Percentiles rank a stretch among this genome's conserved stretches.
These are phyloP conservation scores for Potamarius usumacintae DNA, from an alignment of 2,113 vertebrate species.

Conservation along the genomic window DNA sequence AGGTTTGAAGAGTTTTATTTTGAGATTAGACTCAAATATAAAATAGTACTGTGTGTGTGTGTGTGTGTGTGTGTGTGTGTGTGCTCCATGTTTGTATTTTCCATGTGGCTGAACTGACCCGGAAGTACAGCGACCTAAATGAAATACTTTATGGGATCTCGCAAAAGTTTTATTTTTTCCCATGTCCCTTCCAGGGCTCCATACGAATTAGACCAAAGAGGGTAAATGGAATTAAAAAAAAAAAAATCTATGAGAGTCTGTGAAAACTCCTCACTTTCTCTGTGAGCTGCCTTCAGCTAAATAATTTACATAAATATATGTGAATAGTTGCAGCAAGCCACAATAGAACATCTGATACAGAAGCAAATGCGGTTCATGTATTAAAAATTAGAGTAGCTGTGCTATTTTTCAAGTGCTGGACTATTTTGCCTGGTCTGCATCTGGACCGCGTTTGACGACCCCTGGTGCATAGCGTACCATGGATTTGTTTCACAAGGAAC, in stretches of 20 bases:
- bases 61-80: too few species aligned
- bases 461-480: neutral
- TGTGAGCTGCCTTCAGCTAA: neutral
- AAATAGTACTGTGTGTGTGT: too few species aligned
- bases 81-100: too few species aligned
- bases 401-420: neutral
- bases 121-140: too few species aligned
- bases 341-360: neutral
- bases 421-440: neutral
- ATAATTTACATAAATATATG: neutral
- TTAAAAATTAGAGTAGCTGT: neutral
- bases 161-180: too few species aligned
- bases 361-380: neutral
- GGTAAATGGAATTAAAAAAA: neutral
- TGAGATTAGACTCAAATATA: too few species aligned
- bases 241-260: neutral
- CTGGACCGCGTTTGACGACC: neutral
- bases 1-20: too few species aligned
- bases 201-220: neutral
- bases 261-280: neutral
- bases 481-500: conserved; percentile 1
- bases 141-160: too few species aligned
- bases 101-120: too few species aligned
- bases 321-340: neutral
- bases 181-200: too few species aligned